Evolutionary conservation across 2,797 vertebrate species (phyloP).

Genomic region (Spondyliosoma cantharus): DNA sequence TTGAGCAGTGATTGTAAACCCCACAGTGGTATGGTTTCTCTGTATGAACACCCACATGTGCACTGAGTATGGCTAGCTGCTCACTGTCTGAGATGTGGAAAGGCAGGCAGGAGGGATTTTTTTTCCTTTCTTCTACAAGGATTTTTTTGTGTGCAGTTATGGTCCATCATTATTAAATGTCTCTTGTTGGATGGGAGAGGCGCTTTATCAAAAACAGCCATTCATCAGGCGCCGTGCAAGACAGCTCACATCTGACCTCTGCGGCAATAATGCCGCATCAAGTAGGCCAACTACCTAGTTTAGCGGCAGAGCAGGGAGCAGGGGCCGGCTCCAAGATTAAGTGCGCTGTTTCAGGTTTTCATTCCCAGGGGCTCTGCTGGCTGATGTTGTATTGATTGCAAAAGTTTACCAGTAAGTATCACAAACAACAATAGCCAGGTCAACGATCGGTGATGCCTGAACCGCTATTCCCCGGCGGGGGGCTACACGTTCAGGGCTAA

Average conservation of each 20-base stretch:
- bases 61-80: slow-evolving; percentile 66
- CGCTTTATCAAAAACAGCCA: slow-evolving; percentile 93
- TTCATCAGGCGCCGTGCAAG: slow-evolving; percentile 91
- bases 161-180: slow-evolving; percentile 96
- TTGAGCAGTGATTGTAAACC: slow-evolving; percentile 24
- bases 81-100: slow-evolving; percentile 71
- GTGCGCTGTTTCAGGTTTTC: slow-evolving; percentile 92
- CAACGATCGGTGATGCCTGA: slow-evolving; percentile 93
- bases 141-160: slow-evolving; percentile 89
- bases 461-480: slow-evolving; percentile 85
- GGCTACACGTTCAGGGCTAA: slow-evolving; percentile 77
- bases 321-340: slow-evolving; percentile 96
- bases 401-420: slow-evolving; percentile 99
- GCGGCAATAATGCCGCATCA: slow-evolving; percentile 98
- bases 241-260: slow-evolving; percentile 96
- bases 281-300: slow-evolving; percentile 97
- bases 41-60: slow-evolving; percentile 58
- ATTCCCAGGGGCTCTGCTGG: slow-evolving; percentile 92
- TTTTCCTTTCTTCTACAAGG: slow-evolving; percentile 82
- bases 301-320: slow-evolving; percentile 96
- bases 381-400: slow-evolving; percentile 98
- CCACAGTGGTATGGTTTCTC: slow-evolving; percentile 39
- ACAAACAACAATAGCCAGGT: slow-evolving; percentile 98
- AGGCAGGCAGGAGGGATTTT: slow-evolving; percentile 73
- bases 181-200: slow-evolving; percentile 91